phyloP scores from a whole-genome alignment of 2,888 invertebrate species.

The Caenorhabditis sp. region DNA sequence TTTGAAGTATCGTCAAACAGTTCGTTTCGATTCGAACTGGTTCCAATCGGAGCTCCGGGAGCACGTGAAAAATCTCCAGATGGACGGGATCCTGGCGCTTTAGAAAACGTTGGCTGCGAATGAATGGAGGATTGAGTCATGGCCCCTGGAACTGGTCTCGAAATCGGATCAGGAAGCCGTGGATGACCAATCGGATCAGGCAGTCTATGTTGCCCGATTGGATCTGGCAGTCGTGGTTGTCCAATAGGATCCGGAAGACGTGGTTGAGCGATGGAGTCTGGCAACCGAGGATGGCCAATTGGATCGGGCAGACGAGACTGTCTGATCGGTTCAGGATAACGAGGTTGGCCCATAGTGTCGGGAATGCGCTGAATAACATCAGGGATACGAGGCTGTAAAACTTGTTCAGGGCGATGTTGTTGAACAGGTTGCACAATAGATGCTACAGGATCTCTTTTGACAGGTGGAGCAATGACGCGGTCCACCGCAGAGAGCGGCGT shows the following conservation, averaged over 20 bases:
- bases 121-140: not conserved
- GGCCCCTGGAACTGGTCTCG: slow-evolving; percentile 15
- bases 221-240: slow-evolving; percentile 2
- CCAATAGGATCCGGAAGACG: slow-evolving; percentile 15
- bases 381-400: not conserved
- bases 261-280: not conserved
- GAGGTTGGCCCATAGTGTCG: not conserved
- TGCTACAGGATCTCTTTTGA: slow-evolving; percentile 19
- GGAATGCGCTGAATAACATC: slow-evolving; percentile 9
- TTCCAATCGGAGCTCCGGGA: slow-evolving; percentile 13
- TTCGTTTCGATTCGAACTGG: slow-evolving; percentile 13
- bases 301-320: not conserved
- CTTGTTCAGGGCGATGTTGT: slow-evolving; percentile 6
- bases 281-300: not conserved
- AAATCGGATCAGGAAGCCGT: slow-evolving; percentile 12
- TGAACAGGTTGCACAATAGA: slow-evolving; percentile 41
- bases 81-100: slow-evolving; percentile 46
- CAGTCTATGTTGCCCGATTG: not conserved
- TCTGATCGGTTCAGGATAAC: not conserved
- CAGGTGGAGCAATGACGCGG: slow-evolving; percentile 41
- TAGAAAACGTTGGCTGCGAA: slow-evolving; percentile 11
- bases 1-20: slow-evolving; percentile 18
- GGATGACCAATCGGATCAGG: slow-evolving; percentile 23
- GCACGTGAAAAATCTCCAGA: slow-evolving; percentile 15
- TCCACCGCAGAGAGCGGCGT: slow-evolving; percentile 7